These are phyloP conservation scores for Sylvia atricapilla DNA, from an alignment of 2,113 vertebrate genomes.

Conservation along the genomic window DNA sequence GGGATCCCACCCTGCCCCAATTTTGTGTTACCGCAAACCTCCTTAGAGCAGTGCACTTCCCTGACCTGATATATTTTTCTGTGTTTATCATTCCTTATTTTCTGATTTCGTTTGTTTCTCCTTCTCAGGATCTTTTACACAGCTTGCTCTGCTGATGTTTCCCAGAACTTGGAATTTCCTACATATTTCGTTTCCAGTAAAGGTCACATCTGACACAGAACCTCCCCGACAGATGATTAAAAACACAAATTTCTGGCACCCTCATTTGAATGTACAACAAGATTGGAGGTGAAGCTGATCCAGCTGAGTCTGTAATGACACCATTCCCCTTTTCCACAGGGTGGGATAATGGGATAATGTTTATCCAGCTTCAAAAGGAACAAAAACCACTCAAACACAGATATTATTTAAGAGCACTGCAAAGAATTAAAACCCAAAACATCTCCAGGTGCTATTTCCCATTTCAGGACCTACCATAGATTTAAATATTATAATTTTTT, in stretches of 20 bases:
- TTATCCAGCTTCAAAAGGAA: background rate
- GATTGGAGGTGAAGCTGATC: background rate
- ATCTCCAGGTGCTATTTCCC: background rate
- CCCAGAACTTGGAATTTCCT: background rate
- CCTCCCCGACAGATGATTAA: background rate
- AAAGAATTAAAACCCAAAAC: background rate
- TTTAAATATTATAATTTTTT: background rate
- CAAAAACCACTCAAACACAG: background rate
- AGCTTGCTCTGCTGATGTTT: constrained; percentile 19
- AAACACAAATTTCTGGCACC: constrained; percentile 2
- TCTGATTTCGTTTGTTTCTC: constrained; percentile 15
- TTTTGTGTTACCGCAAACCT: background rate
- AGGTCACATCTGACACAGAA: constrained; percentile 28
- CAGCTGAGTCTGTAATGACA: background rate
- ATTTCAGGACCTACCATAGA: background rate
- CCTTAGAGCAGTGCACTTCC: background rate
- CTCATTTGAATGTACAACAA: background rate
- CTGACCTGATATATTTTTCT: background rate
- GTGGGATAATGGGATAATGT: background rate
- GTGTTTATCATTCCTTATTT: constrained; percentile 46
- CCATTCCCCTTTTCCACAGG: background rate
- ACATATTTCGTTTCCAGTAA: constrained; percentile 34
- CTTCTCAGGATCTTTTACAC: constrained; percentile 4
- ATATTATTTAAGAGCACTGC: background rate
- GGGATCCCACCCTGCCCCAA: background rate